Evolutionary conservation across 2,888 invertebrate species (phyloP), one percentile per base, ranked within the genome.

Genomic region (Toxonevra muliebris): DNA sequence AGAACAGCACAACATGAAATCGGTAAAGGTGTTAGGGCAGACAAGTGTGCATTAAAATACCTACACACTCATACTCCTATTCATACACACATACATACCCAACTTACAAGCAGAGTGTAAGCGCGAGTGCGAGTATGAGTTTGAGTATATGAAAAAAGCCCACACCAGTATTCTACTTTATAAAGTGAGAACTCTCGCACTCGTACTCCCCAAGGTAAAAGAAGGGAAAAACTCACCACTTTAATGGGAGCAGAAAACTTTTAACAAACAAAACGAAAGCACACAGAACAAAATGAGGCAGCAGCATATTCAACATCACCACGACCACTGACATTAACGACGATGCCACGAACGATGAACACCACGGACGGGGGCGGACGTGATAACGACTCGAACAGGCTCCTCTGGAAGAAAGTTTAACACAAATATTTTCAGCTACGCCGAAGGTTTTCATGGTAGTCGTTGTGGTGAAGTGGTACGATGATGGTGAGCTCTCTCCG

Each of bases 381-480:
- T 9, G 48, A 8, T 5, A 15, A 13, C 11, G 15, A 48, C 48
- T 13, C n/a, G 48, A 13, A 48, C 48, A n/a, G 48, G 48, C 54
- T 57, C n/a, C 50, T 48, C 55, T 15, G 55, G 57, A 57, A 64
- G 48, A 55, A 15, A 15, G 30, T 52, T 43, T 30, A 48, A 64
- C 40, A 19, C 58, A 48, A 61, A 43, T 15, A 19, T 2, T 45
- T 15, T 50, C 54, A 64, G 59, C 66, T 45, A 15, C 45, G 60
- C 45, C 54, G 54, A 66, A 30, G 19, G 53, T 13, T 48, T 30
- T 43, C 60, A 15, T 53, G 61, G 76, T 70, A 81, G 80, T 80
- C 81, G 80, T 79, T 78, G 82, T 81, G 80, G 82, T 81, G 83
- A 81, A 82, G 82, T 81, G 82, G 80, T 82, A 77, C 76, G 74